phyloP scores from a whole-genome alignment of 2,888 invertebrate species.

The Steinernema scapterisci region DNA sequence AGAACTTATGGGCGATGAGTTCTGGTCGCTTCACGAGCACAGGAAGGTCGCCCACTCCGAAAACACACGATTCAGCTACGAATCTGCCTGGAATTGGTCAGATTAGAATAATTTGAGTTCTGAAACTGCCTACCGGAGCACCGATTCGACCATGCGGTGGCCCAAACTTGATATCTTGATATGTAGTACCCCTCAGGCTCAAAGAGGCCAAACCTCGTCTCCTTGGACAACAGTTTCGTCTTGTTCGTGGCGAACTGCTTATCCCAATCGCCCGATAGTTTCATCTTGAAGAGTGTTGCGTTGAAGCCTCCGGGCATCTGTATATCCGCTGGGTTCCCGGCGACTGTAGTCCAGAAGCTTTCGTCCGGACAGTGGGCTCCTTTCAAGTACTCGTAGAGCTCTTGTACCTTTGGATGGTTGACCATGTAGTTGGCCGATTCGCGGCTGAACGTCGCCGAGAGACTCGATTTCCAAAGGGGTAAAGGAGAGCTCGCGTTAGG shows the following conservation, averaged over 20 bases:
- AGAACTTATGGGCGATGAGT: conserved; percentile 19
- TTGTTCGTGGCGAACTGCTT: neutral
- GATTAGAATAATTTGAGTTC: neutral
- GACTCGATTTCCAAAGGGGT: conserved; percentile 35
- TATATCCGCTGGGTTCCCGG: conserved; percentile 22
- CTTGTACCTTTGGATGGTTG: conserved; percentile 23
- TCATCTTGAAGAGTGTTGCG: neutral
- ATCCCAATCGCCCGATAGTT: conserved; percentile 5
- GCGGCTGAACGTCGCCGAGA: conserved; percentile 41
- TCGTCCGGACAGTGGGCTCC: conserved; percentile 29
- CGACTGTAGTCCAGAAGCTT: conserved; percentile 26
- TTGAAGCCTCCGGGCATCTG: conserved; percentile 31
- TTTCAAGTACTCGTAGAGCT: conserved; percentile 26
- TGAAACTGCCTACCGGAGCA: conserved; percentile 19
- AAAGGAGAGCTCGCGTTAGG: neutral
- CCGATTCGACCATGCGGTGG: too few relatives aligned
- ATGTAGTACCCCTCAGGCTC: conserved; percentile 35
- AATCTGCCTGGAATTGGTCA: neutral
- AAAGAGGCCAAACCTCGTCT: neutral
- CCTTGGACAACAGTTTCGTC: neutral
- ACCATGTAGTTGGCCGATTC: conserved; percentile 37
- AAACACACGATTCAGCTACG: conserved; percentile 16
- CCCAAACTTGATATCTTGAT: conserved; percentile 35
- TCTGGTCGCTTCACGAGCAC: neutral
- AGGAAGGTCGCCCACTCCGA: neutral